Base-by-base conservation (phyloP, 2,113 vertebrate genomes). In the Parus major region DNA sequence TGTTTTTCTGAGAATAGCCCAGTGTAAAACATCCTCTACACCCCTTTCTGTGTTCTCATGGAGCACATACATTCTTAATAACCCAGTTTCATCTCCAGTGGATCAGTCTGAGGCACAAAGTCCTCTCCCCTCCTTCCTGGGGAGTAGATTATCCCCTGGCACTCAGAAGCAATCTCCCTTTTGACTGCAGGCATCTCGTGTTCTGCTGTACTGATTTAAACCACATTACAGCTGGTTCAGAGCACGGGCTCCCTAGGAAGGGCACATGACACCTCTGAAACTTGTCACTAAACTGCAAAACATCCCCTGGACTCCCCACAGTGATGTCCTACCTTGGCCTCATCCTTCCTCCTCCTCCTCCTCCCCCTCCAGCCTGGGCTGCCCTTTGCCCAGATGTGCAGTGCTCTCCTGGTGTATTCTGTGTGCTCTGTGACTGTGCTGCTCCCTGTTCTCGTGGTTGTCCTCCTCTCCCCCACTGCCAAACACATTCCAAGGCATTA, bases 211-310 rank as follows among this genome's bases (percentile, higher is more conserved):
- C 53, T 71, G 71, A 73, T 88, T 91, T 68, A 86, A 79, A 64
- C 16, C 75, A 63, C 83, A 94, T 80, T 73, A 49, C 59, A 56
- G 44, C 25, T 33, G 42, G 52, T 70, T 94, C 70, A 86, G 60
- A 91, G 86, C 72, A 49, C 3, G 36, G 71, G 25, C 69, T 82
- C 19, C 3, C 79, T 76, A 81, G 90, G 61, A 86, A 94, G 84
- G 80, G 71, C 91, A 44, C 59, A 10, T 25, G 57, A 47, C 86
- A 76, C 69, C 57, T 72, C 82, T 81, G 93, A 69, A 36, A 66
- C 60, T 94, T 95, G 97, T 97, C 97, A 95, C 97, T 97, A 97
- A 97, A 97, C 97, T 97, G 97, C 97, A 97, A 20, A 93, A 41
- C 85, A 57, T 21, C 27, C 89, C 53, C 69, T 11, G 16, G 66